phyloP scores from a whole-genome alignment of 2,797 vertebrate species.

The Lindbergichthys nudifrons region DNA sequence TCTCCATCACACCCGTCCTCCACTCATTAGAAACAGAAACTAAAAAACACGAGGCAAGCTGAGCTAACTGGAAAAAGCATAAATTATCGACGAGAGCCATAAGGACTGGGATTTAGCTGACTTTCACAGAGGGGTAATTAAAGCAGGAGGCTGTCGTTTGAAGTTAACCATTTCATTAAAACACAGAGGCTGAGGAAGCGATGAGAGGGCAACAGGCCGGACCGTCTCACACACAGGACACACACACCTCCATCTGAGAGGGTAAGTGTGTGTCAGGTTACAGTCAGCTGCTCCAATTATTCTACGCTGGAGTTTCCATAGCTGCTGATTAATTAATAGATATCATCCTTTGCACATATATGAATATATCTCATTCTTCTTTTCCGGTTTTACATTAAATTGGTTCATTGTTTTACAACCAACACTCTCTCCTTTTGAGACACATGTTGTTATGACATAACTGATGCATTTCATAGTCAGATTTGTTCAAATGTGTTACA shows the following conservation, averaged over 20 bases:
- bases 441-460: constrained; percentile 10
- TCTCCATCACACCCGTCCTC: background rate
- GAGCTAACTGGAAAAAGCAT: constrained; percentile 57
- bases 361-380: background rate
- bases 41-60: constrained; percentile 47
- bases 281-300: constrained; percentile 14
- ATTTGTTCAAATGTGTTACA: background rate
- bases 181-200: constrained; percentile 11
- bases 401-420: constrained; percentile 7
- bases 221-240: background rate
- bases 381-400: constrained; percentile 21
- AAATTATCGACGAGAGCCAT: constrained; percentile 53
- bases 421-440: background rate
- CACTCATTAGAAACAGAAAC: constrained; percentile 46
- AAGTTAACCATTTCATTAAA: constrained; percentile 64
- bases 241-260: background rate
- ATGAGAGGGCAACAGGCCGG: background rate
- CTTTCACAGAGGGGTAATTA: constrained; percentile 60
- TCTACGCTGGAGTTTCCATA: background rate
- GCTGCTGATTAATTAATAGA: constrained; percentile 45
- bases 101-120: constrained; percentile 53
- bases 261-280: background rate
- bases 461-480: background rate
- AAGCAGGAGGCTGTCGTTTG: constrained; percentile 52
- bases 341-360: background rate